Evolutionary conservation across 2,797 vertebrate species (phyloP), one percentile per base, ranked within the genome.

Genomic region (Tapirus indicus): DNA sequence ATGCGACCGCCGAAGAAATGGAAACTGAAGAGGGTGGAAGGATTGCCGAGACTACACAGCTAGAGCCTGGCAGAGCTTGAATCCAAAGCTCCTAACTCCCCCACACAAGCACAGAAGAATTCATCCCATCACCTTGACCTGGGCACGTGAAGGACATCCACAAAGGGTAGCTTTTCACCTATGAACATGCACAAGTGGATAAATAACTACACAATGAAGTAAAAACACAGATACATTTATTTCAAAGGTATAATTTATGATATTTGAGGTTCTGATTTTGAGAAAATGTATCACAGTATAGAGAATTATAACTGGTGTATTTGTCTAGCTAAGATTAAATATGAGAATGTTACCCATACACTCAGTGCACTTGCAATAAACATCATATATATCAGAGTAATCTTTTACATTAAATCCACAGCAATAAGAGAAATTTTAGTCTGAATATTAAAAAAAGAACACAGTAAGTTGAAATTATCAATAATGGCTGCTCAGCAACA

Each of bases 251-350:
- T 32, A 82, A 83, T 38, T 54, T 64, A 41, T 35, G 27, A 54
- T 35, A 80, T 69, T 29, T 64, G n/a, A 91, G 71, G 82, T 92
- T 92, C 91, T 56, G 88, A 69, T 27, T 78, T 88, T 49, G 52
- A 93, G 41, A 80, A 85, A 16, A 17, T 3, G 21, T 54, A 18
- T 29, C 54, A 72, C 2, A 20, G 29, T 60, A 66, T 0, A 79
- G 32, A 54, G 75, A 94, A 96, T 52, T 58, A 58, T 35, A 68
- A 49, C 4, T 10, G 3, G 41, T 21, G 4, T 69, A n/a, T 77
- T 18, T 71, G 56, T 85, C 64, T 66, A 44, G 29, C 54, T 69
- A 54, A 92, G 49, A 88, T 41, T 68, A 92, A 52, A 23, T 52
- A 38, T 8, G 17, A 58, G 49, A 75, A 68, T 23, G 62, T 16